Base-by-base conservation (phyloP, 2,113 vertebrate species). In the Capreolus pygargus region DNA sequence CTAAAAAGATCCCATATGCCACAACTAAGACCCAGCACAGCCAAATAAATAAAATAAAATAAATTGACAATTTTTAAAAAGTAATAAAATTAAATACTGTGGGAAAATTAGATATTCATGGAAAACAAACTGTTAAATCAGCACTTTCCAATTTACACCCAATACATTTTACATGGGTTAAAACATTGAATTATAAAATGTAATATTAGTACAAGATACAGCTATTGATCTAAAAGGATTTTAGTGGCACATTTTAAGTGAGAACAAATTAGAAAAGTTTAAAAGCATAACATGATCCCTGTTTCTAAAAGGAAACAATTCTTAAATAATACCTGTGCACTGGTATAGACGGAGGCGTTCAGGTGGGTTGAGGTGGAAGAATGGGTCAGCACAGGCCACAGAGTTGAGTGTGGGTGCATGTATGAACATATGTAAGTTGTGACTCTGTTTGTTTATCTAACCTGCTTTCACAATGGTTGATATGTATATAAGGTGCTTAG, bases 101-200 rank as follows among this genome's bases (percentile, higher is more conserved):
- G 30, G 8, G 11, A 78, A 89, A 94, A 89, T 81, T 23, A 89
- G 28, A 43, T 36, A 55, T 43, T 33, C 47, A 6, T 70, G n/a
- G 13, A 76, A 82, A 86, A 95, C 1, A 54, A 94, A 92, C 43
- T 70, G 33, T 70, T 64, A 47, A 90, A 87, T 95, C 33, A 76
- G 33, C 27, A 64, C 33, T 33, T 95, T 28, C 30, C 19, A 74
- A 89, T 47, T 81, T 70, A 70, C 15, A n/a, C 14, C 33, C 27
- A 82, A 16, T 81, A 55, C 3, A 82, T 47, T 92, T 86, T 86
- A 54, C 5, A 54, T 30, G 1, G 25, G 7, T 58, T 94, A 81
- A 23, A 83, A 61, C 0, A 1, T 4, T 86, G 30, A 61, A 74
- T 39, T 89, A 55, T 70, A 39, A 92, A 47, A 89, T 36, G 3